These are phyloP conservation scores for Cryptotermes secundus DNA, from an alignment of 1,140 invertebrate genomes.

Conservation along the genomic window DNA sequence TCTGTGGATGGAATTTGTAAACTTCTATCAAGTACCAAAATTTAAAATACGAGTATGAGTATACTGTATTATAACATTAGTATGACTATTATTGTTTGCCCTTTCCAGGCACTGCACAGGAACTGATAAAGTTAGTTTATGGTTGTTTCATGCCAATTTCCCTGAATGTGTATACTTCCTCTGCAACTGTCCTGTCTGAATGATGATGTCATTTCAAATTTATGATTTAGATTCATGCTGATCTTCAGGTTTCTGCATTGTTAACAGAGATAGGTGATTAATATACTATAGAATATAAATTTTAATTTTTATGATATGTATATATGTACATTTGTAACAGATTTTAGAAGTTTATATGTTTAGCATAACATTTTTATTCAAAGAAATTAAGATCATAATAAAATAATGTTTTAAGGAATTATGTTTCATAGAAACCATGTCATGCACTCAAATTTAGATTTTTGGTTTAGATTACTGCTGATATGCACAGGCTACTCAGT, in stretches of 20 bases:
- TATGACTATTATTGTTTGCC: not conserved
- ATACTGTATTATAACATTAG: not conserved
- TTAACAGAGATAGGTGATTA: not conserved
- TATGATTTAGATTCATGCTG: not conserved
- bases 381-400: not conserved
- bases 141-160: not conserved
- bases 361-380: not conserved
- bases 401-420: not conserved
- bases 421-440: not conserved
- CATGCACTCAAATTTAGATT: no score
- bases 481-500: no score
- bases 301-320: not conserved
- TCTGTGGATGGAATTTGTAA: no score
- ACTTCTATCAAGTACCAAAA: no score
- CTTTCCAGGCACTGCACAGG: not conserved
- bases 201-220: not conserved
- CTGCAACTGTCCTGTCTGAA: not conserved
- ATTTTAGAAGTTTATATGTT: not conserved
- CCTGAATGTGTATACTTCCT: not conserved
- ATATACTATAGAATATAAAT: not conserved
- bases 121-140: no score
- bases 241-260: not conserved
- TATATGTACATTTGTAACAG: not conserved
- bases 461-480: no score
- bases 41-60: not conserved